Base-by-base conservation (phyloP, 1,140 invertebrate genomes). In the Achatina immaculata region DNA sequence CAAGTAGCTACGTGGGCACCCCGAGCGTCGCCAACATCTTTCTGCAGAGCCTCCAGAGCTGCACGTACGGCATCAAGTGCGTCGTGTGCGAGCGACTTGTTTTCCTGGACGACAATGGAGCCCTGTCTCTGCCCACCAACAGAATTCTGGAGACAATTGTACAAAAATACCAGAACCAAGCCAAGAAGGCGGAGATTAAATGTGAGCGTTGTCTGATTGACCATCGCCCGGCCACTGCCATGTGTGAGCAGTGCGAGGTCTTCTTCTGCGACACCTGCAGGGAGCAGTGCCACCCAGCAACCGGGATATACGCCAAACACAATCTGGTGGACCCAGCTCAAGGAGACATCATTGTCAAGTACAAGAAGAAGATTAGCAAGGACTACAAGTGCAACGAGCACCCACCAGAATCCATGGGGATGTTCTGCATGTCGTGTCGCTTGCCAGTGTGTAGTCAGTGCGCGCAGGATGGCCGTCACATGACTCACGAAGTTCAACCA, bases 191-290 rank as follows among this genome's bases (percentile, higher is more conserved):
- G 14, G 94, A 94, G n/a, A 92, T 95, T 72, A 81, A 95, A 86
- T 99, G 97, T 93, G 97, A 99, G 91, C 95, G 99, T 93, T 99
- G 98, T 92, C 96, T 96, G 89, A 81, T 84, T 1, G 95, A 95
- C 82, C 94, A 95, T 0, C 94, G 94, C 66, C 94, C 95, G 43
- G 97, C 98, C 0, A 94, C 95, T 31, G 94, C 97, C 14, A 94
- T 97, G 87, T 99, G 98, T 92, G 96, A 99, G 90, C 97, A 99
- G 91, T 99, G 98, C 92, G 96, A 98, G 90, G 96, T 98, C 68
- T 94, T 96, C 82, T 99, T 99, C 90, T 99, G 98, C 92, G 95
- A 97, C 82, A 92, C 93, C 51, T 99, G 98, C 89, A 94, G 96
- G 0, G 96, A 98, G 85, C 94, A 94, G 21, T 98, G 97, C 91